Evolutionary conservation across 2,888 invertebrate genomes (phyloP).

Genomic region (Drosophila paramelanica): DNA sequence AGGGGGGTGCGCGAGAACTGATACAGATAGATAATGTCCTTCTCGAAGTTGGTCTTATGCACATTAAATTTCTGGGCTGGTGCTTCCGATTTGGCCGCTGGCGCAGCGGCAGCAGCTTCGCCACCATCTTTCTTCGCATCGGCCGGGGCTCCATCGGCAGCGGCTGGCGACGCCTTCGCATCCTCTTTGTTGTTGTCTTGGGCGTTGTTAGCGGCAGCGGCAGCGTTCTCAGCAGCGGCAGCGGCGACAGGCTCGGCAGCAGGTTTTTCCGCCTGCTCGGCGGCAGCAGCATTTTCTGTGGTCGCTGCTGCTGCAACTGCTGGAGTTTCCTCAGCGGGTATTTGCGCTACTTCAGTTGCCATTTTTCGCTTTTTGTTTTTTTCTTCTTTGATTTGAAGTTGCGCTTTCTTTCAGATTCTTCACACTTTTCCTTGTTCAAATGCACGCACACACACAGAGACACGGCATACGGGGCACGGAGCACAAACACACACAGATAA

Average conservation of each 20-base stretch:
- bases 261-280: conserved; percentile 65
- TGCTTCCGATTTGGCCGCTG: conserved; percentile 87
- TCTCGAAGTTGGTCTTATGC: conserved; percentile 94
- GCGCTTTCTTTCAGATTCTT: conserved; percentile 67
- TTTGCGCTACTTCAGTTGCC: conserved; percentile 89
- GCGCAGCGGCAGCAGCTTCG: conserved; percentile 85
- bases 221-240: conserved; percentile 55
- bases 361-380: conserved; percentile 84
- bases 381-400: conserved; percentile 49
- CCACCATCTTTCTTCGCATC: conserved; percentile 86
- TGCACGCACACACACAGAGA: conserved; percentile 65
- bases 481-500: conserved; percentile 51
- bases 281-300: conserved; percentile 77
- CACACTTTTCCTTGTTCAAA: conserved; percentile 78
- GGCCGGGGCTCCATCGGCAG: conserved; percentile 61
- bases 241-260: conserved; percentile 84
- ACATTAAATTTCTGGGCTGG: conserved; percentile 91
- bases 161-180: conserved; percentile 84
- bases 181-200: conserved; percentile 86
- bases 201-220: conserved; percentile 81
- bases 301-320: conserved; percentile 83
- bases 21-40: conserved; percentile 96
- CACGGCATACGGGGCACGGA: conserved; percentile 51
- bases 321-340: conserved; percentile 86
- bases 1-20: conserved; percentile 96